A percentile compares a stretch with the other conserved stretches of the same genome.
Conservation (phyloP, 2,797 vertebrate genomes). For the Argya squamiceps region DNA sequence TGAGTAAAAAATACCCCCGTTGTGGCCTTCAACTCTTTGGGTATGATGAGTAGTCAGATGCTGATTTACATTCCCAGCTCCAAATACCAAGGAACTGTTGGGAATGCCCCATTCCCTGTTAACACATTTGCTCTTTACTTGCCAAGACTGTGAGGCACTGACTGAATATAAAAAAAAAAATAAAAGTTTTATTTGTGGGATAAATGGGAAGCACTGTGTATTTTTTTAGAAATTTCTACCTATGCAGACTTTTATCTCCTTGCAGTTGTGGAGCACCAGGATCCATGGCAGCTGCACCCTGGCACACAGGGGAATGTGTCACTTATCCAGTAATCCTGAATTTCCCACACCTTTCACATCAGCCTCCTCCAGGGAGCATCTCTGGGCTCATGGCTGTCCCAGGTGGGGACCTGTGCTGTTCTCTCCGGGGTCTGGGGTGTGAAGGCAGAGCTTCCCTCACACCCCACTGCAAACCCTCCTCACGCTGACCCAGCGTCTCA, state of each 20-base stretch:
- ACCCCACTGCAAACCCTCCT: neutral
- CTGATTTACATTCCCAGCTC: neutral
- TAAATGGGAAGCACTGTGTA: neutral
- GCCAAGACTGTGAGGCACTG: neutral
- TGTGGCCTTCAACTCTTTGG: neutral
- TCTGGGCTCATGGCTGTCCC: accelerated
- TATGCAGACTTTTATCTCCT: neutral
- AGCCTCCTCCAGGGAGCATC: neutral
- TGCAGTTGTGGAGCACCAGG: neutral
- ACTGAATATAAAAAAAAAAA: neutral
- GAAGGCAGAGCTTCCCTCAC: neutral
- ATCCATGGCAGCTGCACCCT: neutral
- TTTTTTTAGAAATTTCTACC: neutral
- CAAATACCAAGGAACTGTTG: neutral
- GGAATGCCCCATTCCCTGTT: neutral
- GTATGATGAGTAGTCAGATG: neutral
- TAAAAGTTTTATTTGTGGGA: neutral
- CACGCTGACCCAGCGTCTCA: accelerated
- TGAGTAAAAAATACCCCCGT: neutral
- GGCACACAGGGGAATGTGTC: neutral
- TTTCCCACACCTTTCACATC: neutral
- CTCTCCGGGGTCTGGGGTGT: accelerated
- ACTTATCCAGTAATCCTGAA: neutral
- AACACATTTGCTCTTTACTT: neutral
- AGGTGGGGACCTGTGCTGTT: too few species aligned